phyloP scores from a whole-genome alignment of 2,888 invertebrate genomes.

The Biston betularia region DNA sequence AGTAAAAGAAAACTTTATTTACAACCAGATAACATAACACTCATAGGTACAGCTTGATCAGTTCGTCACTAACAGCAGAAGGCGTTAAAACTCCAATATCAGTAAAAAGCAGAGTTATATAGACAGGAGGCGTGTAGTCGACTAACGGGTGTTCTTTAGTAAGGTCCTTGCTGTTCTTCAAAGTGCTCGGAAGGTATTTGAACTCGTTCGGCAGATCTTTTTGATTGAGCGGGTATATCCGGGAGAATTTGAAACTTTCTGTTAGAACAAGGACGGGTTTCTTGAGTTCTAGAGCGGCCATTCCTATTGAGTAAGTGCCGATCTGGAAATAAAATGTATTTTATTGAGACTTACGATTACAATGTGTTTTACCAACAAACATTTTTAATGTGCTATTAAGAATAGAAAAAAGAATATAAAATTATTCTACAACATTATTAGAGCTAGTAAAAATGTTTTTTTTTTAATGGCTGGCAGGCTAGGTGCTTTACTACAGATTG shows the following conservation, averaged over 20 bases:
- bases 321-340: constrained; percentile 83
- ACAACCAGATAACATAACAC: constrained; percentile 19
- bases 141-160: constrained; percentile 93
- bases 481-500: no score
- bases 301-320: constrained; percentile 93
- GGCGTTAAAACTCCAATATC: constrained; percentile 98
- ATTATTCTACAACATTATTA: no score
- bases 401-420: no score
- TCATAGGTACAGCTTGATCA: constrained; percentile 98
- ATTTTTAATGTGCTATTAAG: no score
- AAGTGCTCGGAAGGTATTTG: constrained; percentile 87
- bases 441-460: no score
- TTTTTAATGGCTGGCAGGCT: no score
- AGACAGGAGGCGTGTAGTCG: constrained; percentile 98
- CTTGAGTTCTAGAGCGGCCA: constrained; percentile 95
- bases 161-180: constrained; percentile 71
- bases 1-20: constrained; percentile 42
- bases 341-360: not conserved
- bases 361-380: not conserved
- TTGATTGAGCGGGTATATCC: constrained; percentile 97
- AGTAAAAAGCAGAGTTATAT: constrained; percentile 96
- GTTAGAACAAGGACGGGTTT: constrained; percentile 98
- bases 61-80: constrained; percentile 98
- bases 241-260: constrained; percentile 98
- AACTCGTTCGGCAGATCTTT: constrained; percentile 95